A percentile compares a stretch with the other conserved stretches of the same genome.
These are phyloP conservation scores for Mesorhabditis sp. DNA, from an alignment of 2,888 invertebrate genomes.

Conservation along the genomic window DNA sequence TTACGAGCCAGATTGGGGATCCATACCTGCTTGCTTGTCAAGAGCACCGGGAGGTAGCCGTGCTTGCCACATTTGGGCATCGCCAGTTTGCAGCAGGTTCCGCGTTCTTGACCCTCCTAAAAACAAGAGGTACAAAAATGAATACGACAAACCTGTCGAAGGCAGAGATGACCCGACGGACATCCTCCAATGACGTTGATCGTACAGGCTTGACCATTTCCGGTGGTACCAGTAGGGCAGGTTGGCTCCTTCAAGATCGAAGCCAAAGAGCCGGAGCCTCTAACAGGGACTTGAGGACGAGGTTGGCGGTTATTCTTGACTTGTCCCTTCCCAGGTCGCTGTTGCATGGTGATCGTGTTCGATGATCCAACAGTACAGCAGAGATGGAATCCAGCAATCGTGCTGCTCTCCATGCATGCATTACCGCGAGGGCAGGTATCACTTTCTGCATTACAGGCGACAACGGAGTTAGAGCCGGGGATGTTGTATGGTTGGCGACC, in stretches of 20 bases:
- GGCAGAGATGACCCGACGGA: slow-evolving; percentile 33
- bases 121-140: not conserved
- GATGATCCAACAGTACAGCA: slow-evolving; percentile 41
- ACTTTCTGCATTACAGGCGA: slow-evolving; percentile 49
- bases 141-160: slow-evolving; percentile 16
- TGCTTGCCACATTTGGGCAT: slow-evolving; percentile 36
- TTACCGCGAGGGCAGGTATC: slow-evolving; percentile 52
- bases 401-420: slow-evolving; percentile 50
- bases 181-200: slow-evolving; percentile 44
- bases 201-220: slow-evolving; percentile 46
- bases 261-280: not conserved
- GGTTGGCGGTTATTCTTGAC: not conserved
- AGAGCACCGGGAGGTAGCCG: slow-evolving; percentile 37
- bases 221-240: slow-evolving; percentile 43
- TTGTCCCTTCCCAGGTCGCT: not conserved
- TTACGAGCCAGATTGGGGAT: not conserved
- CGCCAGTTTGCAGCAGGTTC: slow-evolving; percentile 36
- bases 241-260: slow-evolving; percentile 28
- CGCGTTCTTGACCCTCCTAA: slow-evolving; percentile 27
- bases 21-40: slow-evolving; percentile 29
- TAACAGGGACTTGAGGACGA: not conserved
- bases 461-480: slow-evolving; percentile 53
- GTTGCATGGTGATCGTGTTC: not conserved
- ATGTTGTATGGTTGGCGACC: slow-evolving; percentile 50
- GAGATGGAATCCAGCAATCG: slow-evolving; percentile 56